A percentile compares a stretch with the other conserved stretches of the same genome.
phyloP scores from a whole-genome alignment of 2,888 invertebrate genomes.

The Bombylius discolor region DNA sequence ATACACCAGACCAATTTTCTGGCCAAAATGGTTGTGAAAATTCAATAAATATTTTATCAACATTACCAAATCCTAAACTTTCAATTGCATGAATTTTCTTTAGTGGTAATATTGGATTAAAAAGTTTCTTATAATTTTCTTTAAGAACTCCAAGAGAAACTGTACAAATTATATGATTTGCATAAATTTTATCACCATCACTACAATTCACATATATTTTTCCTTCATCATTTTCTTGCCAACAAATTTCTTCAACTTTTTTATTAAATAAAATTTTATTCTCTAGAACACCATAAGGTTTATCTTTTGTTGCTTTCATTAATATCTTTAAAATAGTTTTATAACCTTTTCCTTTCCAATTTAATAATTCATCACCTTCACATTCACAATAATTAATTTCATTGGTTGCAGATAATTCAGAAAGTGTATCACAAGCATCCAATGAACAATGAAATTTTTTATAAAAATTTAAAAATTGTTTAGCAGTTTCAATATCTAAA shows the following conservation, averaged over 20 bases:
- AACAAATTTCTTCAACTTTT: slow-evolving; percentile 23
- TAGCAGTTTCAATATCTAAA: slow-evolving; percentile 32
- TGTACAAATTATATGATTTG: slow-evolving; percentile 49
- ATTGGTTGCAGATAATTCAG: slow-evolving; percentile 52
- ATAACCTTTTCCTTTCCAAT: slow-evolving; percentile 65
- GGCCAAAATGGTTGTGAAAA: slow-evolving; percentile 49
- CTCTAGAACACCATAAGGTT: slow-evolving; percentile 24
- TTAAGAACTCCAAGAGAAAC: slow-evolving; percentile 50
- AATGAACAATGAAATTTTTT: slow-evolving; percentile 37
- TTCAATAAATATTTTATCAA: slow-evolving; percentile 49
- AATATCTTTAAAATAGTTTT: slow-evolving; percentile 53
- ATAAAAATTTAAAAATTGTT: slow-evolving; percentile 46
- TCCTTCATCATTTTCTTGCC: slow-evolving; percentile 24
- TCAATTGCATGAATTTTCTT: slow-evolving; percentile 40
- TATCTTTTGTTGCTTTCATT: slow-evolving; percentile 39
- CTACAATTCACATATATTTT: slow-evolving; percentile 23
- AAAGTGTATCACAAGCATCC: slow-evolving; percentile 51
- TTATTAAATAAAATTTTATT: slow-evolving; percentile 27
- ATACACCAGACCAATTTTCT: slow-evolving; percentile 40
- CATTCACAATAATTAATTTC: slow-evolving; percentile 51
- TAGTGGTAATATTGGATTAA: slow-evolving; percentile 39
- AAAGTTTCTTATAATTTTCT: slow-evolving; percentile 33
- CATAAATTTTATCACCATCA: slow-evolving; percentile 37
- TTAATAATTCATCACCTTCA: slow-evolving; percentile 53
- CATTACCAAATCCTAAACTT: slow-evolving; percentile 45